Evolutionary conservation across 2,113 vertebrate species (phyloP).

Genomic region (Arvicanthis niloticus): DNA sequence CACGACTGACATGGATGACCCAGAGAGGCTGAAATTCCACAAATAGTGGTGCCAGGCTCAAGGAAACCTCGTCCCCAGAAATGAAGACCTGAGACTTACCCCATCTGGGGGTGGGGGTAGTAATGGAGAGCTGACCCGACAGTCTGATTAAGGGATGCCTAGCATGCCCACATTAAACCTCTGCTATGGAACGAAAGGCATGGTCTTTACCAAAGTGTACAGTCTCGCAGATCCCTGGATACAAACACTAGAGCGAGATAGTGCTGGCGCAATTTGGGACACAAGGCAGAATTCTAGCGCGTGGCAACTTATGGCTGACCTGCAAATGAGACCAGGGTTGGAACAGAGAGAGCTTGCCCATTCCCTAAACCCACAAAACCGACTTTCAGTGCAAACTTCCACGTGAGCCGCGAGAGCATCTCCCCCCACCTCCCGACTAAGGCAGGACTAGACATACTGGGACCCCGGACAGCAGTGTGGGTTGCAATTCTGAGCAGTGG

Average conservation of each 20-base stretch:
- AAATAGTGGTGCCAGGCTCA: not conserved
- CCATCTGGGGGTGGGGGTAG: not conserved
- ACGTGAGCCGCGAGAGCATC: not conserved
- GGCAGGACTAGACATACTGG: not conserved
- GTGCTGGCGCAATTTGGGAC: too few relatives aligned
- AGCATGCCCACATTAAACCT: not conserved
- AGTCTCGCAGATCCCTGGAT: not conserved
- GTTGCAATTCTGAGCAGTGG: not conserved
- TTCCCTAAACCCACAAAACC: not conserved
- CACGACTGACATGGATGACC: too few relatives aligned
- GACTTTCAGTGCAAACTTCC: not conserved
- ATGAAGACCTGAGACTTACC: not conserved
- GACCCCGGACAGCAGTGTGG: not conserved
- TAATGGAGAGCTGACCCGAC: not conserved
- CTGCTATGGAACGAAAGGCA: not conserved
- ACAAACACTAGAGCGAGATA: not conserved
- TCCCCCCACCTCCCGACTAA: not conserved
- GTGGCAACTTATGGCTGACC: rapidly evolving
- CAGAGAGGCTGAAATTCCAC: not conserved
- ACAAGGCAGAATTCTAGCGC: not conserved
- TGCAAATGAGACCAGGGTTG: not conserved
- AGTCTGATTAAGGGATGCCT: not conserved
- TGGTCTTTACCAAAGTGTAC: not conserved
- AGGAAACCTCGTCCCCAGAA: not conserved
- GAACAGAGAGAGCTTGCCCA: rapidly evolving